Base-by-base conservation (phyloP, 2,888 invertebrate species). In the Caenorhabditis sp. region DNA sequence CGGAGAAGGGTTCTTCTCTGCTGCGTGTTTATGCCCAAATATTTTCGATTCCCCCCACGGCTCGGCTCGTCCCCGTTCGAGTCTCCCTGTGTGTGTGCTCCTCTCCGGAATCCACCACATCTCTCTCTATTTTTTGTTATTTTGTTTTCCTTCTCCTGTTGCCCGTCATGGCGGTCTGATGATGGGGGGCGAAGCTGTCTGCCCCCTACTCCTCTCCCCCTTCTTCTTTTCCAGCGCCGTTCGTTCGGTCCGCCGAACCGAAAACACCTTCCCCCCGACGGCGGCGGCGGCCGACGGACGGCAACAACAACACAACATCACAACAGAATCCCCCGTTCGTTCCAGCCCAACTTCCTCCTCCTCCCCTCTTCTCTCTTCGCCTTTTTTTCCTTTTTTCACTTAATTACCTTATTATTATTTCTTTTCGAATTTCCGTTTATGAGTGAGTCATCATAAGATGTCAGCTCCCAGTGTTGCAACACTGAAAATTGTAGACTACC, bases 251-350 rank as follows among this genome's bases (percentile, higher is more conserved):
- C 53, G 35, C n/a, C 51, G 58, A 44, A 56, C 47, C 53, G 62
- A 71, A 71, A 71, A 71, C 62, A 71, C 71, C 71, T 71, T 44
- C 51, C 9, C 32, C 32, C n/a, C 70, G 70, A 61, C 51, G 51
- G 37, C 60, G 15, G 32, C 32, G 5, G 32, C 4, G 4, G 32
- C 4, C 4, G 9, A 32, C 32, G 32, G 55, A 55, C 70, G 50
- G 18, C 51, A 24, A 62, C 62, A 28, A 62, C 71, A 62, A 53
- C 62, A 62, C 44, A 55, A 32, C 71, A 71, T 53, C 71, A 71
- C 71, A 62, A 62, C 62, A 62, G 53, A 40, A 20, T 9, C 28
- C 5, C 55, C 18, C 28, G 55, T 51, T 51, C n/a, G n/a, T n/a
- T n/a, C n/a, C n/a, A n/a, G n/a, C n/a, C n/a, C n/a, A n/a, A n/a